phyloP scores from a whole-genome alignment of 2,797 vertebrate genomes.

The Xenentodon cancila region DNA sequence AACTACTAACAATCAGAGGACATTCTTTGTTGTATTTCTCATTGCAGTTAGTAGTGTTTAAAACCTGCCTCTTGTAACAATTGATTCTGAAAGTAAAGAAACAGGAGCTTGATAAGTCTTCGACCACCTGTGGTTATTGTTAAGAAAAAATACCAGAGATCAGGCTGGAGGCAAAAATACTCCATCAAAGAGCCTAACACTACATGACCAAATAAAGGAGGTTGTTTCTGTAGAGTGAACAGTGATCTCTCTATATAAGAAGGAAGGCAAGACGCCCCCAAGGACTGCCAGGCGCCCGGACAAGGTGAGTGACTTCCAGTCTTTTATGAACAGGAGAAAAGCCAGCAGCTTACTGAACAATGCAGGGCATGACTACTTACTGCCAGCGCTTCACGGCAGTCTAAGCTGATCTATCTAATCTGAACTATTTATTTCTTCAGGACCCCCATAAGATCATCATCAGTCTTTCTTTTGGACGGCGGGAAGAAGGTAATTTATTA shows the following conservation, averaged over 20 bases:
- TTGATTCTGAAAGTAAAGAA: slow-evolving; percentile 1
- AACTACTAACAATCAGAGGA: slow-evolving; percentile 3
- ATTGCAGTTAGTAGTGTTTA: slow-evolving; percentile 11
- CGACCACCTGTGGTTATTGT: not conserved
- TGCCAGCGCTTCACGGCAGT: slow-evolving; percentile 33
- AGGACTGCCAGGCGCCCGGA: slow-evolving; percentile 74
- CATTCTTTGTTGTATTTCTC: slow-evolving; percentile 1
- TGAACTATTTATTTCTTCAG: slow-evolving; percentile 36
- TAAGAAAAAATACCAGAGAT: slow-evolving; percentile 16
- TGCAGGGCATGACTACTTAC: slow-evolving; percentile 56
- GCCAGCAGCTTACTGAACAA: slow-evolving; percentile 71
- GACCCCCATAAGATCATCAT: slow-evolving; percentile 39
- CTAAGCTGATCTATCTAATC: slow-evolving; percentile 21
- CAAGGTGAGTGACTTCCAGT: slow-evolving; percentile 78
- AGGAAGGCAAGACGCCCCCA: slow-evolving; percentile 46
- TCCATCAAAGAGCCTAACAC: slow-evolving; percentile 44
- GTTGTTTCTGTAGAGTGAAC: slow-evolving; percentile 49
- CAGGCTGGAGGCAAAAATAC: slow-evolving; percentile 53
- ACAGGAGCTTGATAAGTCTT: not conserved
- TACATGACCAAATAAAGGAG: slow-evolving; percentile 80
- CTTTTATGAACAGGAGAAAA: slow-evolving; percentile 71
- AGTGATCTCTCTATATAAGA: slow-evolving; percentile 79
- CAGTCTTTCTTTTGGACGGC: slow-evolving; percentile 39
- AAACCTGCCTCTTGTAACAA: not conserved
- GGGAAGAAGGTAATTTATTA: slow-evolving; percentile 56